These are phyloP conservation scores for Sphinx pinastri DNA, from an alignment of 2,888 invertebrate species.

Conservation along the genomic window DNA sequence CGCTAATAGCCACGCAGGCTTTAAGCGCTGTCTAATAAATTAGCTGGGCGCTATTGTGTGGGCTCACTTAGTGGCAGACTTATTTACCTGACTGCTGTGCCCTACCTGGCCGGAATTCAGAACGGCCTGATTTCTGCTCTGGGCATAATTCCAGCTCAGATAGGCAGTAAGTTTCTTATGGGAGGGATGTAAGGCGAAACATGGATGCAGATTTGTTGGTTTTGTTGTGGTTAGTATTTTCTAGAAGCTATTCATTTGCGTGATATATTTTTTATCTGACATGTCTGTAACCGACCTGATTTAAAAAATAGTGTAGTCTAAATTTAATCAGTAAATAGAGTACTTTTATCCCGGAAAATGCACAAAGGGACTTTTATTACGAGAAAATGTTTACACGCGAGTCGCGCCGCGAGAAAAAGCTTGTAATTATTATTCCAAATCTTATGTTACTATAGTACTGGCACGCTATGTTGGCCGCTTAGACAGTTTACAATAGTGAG, in stretches of 20 bases:
- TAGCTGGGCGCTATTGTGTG: conserved; percentile 71
- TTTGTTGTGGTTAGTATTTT: background rate
- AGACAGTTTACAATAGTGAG: no score
- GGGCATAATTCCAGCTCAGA: conserved; percentile 38
- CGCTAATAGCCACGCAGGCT: conserved; percentile 48
- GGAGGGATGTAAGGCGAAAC: background rate
- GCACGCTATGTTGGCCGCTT: no score
- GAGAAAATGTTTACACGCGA: no score
- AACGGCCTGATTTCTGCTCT: conserved; percentile 37
- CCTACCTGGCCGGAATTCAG: conserved; percentile 43
- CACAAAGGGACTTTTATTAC: no score
- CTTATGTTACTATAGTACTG: no score
- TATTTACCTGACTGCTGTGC: conserved; percentile 70
- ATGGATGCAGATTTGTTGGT: background rate
- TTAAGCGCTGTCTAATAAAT: conserved; percentile 75
- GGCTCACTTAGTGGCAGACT: conserved; percentile 74
- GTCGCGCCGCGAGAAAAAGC: no score
- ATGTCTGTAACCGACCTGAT: no score
- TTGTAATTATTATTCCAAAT: no score
- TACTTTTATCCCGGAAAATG: no score
- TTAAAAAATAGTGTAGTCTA: background rate
- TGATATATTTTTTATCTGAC: no score
- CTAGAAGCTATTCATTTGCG: no score
- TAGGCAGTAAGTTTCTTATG: conserved; percentile 11
- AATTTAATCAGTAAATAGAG: no score